These are phyloP conservation scores for Philaenus spumarius DNA, from an alignment of 1,140 invertebrate species.

Conservation along the genomic window DNA sequence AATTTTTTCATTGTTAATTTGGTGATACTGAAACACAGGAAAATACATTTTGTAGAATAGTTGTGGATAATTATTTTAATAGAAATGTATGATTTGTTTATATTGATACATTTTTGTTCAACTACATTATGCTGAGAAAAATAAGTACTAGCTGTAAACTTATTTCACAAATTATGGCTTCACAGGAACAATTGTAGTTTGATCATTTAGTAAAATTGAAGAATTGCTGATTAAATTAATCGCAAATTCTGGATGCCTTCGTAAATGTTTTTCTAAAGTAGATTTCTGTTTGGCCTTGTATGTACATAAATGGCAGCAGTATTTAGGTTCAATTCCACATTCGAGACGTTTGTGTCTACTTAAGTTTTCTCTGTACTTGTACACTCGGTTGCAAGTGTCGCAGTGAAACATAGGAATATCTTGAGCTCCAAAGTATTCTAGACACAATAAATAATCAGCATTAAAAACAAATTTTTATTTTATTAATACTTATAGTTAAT, in stretches of 20 bases:
- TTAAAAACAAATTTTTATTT: neutral
- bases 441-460: neutral
- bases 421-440: neutral
- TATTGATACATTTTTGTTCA: too few species aligned
- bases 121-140: too few species aligned
- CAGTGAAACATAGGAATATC: neutral
- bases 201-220: too few species aligned
- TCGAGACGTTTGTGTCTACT: slow-evolving; percentile 29
- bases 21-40: too few species aligned
- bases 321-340: slow-evolving; percentile 37
- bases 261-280: neutral
- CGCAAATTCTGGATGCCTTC: neutral
- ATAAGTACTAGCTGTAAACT: too few species aligned
- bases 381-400: slow-evolving; percentile 12
- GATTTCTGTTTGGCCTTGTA: slow-evolving; percentile 39
- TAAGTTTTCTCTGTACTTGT: slow-evolving; percentile 36
- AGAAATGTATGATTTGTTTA: too few species aligned
- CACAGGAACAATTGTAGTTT: too few species aligned
- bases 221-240: too few species aligned
- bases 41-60: too few species aligned
- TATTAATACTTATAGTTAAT: neutral
- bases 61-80: too few species aligned
- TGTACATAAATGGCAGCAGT: slow-evolving; percentile 35
- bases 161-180: too few species aligned
- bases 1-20: too few species aligned